Evolutionary conservation across 1,140 invertebrate species (phyloP), one percentile per base, ranked within the genome.

Genomic region (Archivesica marissinica): DNA sequence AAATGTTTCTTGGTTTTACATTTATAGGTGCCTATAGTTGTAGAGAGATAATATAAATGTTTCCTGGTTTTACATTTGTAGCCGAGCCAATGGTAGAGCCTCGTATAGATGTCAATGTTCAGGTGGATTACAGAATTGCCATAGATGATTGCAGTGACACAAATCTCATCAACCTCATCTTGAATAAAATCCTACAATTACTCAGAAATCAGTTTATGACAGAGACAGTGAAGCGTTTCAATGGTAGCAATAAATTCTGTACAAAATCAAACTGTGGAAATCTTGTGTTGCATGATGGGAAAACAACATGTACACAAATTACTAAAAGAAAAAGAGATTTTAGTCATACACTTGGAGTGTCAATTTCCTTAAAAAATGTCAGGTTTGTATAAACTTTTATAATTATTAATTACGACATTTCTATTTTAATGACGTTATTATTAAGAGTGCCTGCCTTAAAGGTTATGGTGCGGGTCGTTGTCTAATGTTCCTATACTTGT

Each of bases 311-410:
- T 52, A 0, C 38, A 9, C 0, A n/a, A 33, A 38, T 56, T 9
- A 38, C 17, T 54, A 15, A 41, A 11, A 1, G 33, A 9, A 41
- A 50, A 23, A 1, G 68, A 25, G 68, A 1, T 11, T 30, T 50
- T 9, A 30, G n/a, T 23, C 25, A 50, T 33, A 20, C n/a, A 50
- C 47, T 76, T 23, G 23, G 30, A 56, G 4, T 76, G 0, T 30
- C 35, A 11, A 9, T 76, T 38, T 4, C 28, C 6, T 41, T 76
- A 2, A 0, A 76, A 38, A 13, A 56, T 30, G 30, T 59, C 25
- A 76, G 74, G 74, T 76, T 15, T 28, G 47, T 72, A 30, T 2
- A n/a, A n/a, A n/a, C n/a, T n/a, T n/a, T n/a, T n/a, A n/a, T n/a
- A n/a, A n/a, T n/a, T n/a, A n/a, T n/a, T n/a, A n/a, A n/a, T n/a